Base-by-base conservation (phyloP, 37 sponge, comb jelly and placozoan genomes). In the Tethya wilhelma region DNA sequence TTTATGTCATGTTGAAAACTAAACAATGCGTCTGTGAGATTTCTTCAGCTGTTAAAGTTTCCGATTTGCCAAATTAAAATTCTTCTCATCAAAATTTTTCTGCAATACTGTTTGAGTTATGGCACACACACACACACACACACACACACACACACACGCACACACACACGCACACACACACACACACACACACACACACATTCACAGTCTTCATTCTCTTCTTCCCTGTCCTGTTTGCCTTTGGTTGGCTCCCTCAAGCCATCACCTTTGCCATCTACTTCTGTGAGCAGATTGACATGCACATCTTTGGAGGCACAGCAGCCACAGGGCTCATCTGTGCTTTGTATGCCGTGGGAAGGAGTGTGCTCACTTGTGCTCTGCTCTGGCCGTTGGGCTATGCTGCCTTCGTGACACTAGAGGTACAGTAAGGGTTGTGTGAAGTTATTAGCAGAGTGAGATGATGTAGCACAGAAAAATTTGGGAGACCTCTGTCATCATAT, bases 221-320 rank as follows among this genome's bases (percentile, higher is more conserved):
- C 67, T 85, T 88, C 59, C 94, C 95, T 6, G 39, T 94, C 23
- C 60, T 94, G 59, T 94, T 89, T 77, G 76, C 80, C 9, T 46
- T 90, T 14, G 96, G 96, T 0, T 79, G 87, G 67, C 81, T 96
- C 63, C 93, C 96, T 2, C 96, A 96, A 58, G 82, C 84, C 22
- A 85, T 88, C 84, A 96, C 96, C 39, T 96, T 96, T 75, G 68
- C 90, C 67, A 92, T 92, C 75, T 87, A 84, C 78, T 26, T 92
- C 44, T 25, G 65, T 34, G 96, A 96, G 74, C 93, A 96, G 88
- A 75, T 96, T 29, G 96, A 96, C 45, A 96, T 96, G 69, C 80
- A 92, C 80, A 38, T 92, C 3, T 96, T 96, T 77, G 96, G 96
- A 22, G 96, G 96, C 31, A 94, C 94, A 44, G 86, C 91, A 57